These are phyloP conservation scores for Peromyscus melanophrys DNA, from an alignment of 2,797 vertebrate species.

Conservation along the genomic window DNA sequence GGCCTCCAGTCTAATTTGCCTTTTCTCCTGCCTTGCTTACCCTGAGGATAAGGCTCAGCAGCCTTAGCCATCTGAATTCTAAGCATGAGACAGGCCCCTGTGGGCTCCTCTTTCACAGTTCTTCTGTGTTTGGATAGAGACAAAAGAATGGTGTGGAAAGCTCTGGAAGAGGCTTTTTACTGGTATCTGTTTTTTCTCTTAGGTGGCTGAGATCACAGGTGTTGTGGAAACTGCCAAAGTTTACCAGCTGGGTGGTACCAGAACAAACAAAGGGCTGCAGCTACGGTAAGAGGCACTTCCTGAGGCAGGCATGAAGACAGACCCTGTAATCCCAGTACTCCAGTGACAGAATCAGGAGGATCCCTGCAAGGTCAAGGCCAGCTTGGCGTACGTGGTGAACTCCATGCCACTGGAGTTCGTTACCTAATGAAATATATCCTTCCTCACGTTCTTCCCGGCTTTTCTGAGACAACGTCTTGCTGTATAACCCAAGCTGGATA, in stretches of 20 bases:
- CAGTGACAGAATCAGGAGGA: neutral
- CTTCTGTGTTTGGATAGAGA: neutral
- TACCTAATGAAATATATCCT: neutral
- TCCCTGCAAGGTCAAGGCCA: neutral
- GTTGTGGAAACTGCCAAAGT: conserved; percentile 99
- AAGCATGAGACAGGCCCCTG: neutral
- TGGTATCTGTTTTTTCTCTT: conserved; percentile 30
- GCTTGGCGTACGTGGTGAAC: neutral
- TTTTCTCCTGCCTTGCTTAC: neutral
- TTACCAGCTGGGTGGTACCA: conserved; percentile 97
- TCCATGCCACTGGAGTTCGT: neutral
- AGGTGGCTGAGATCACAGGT: conserved; percentile 99
- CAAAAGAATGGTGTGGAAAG: neutral
- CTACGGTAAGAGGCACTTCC: conserved; percentile 90
- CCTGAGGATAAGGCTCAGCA: neutral
- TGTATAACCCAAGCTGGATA: neutral
- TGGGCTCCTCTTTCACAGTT: neutral
- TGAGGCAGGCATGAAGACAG: neutral
- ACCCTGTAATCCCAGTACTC: neutral
- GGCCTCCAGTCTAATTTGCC: neutral
- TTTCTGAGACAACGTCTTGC: neutral
- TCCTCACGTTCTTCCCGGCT: neutral
- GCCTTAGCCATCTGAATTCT: neutral
- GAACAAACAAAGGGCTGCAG: conserved; percentile 99
- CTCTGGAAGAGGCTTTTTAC: conserved; percentile 25